Evolutionary conservation across 2,888 invertebrate genomes (phyloP), one percentile per base, ranked within the genome.

Genomic region (Drosophila imparisetae): DNA sequence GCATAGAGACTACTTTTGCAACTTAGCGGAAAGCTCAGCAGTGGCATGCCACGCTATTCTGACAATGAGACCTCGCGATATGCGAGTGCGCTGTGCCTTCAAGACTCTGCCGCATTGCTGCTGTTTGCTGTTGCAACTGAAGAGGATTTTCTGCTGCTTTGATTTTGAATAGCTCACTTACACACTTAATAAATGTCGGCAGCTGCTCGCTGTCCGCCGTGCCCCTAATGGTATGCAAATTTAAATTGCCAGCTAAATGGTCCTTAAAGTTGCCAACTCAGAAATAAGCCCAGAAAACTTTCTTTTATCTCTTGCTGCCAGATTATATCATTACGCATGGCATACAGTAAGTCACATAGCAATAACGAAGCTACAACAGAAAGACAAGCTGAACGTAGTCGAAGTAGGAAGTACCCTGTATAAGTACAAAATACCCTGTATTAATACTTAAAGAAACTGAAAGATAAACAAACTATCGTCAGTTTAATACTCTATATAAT

Each of bases 161-260:
- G 88, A 87, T 85, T 87, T 75, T 83, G 83, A 85, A 85, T 81
- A 72, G 83, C 83, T 72, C 79, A 79, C 87, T 85, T 84, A 85
- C 66, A 79, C 69, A 76, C 81, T 83, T 87, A 87, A 87, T 87
- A 84, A 83, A 87, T 71, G 86, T 81, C 68, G 66, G 24, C 66
- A 66, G 48, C 38, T 66, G 49, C 36, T 30, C 24, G 24, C 54
- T 27, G 50, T 30, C 40, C 4, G 10, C 4, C 8, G 5, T 40
- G 72, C 65, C 54, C 36, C 38, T 84, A 81, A 83, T 84, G 78
- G 73, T 82, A 86, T 80, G 82, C 82, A 84, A 84, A 84, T 86
- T 86, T 71, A 72, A 86, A 81, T 86, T 73, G 67, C 68, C 75
- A 53, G 69, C 69, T 71, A 58, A 81, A 71, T 66, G 78, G 29